Conservation (phyloP, 2,113 vertebrate genomes). For the Callipepla squamata region DNA sequence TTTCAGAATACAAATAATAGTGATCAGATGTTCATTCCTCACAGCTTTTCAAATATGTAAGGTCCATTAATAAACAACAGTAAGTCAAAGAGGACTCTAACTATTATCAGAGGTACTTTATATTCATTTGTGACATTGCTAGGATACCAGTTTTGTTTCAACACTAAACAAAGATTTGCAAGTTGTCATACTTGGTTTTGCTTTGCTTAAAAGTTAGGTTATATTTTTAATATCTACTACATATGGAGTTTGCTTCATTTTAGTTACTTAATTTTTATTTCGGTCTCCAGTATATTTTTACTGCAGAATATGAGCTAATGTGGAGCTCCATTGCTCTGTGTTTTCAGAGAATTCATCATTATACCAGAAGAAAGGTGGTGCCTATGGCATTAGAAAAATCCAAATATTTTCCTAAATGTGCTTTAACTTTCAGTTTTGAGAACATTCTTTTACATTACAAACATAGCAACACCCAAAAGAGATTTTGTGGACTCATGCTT, state of each 20-base stretch:
- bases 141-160: background rate
- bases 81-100: background rate
- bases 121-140: background rate
- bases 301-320: background rate
- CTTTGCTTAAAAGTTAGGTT: background rate
- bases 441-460: conserved; percentile 13
- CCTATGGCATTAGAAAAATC: background rate
- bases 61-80: background rate
- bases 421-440: conserved; percentile 27
- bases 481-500: background rate
- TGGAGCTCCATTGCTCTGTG: background rate
- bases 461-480: background rate
- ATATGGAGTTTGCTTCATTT: background rate
- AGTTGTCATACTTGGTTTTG: background rate
- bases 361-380: background rate
- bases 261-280: background rate
- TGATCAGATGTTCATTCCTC: background rate
- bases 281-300: background rate
- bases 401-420: background rate
- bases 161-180: background rate
- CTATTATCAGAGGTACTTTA: background rate
- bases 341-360: background rate
- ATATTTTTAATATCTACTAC: background rate
- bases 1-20: background rate
- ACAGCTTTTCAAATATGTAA: background rate